Base-by-base conservation (phyloP, 2,113 vertebrate species). In the Camelus dromedarius region DNA sequence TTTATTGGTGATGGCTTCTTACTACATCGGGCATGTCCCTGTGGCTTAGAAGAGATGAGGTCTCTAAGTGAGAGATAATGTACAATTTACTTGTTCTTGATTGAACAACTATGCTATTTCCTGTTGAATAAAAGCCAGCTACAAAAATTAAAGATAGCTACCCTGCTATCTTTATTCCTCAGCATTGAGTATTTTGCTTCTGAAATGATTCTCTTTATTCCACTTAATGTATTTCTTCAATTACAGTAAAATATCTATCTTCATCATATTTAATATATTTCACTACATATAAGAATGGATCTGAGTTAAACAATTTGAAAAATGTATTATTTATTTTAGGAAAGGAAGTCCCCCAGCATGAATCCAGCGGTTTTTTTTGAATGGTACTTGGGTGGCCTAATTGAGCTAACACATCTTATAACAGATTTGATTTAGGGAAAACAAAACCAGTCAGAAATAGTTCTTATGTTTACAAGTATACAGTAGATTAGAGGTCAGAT, bases 171-270 rank as follows among this genome's bases (percentile, higher is more conserved):
- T 35, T 46, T 94, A 18, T 89, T 30, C 3, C 15, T 38, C 20
- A 76, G 42, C 4, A 66, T 0, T 85, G 56, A 79, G 30, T 8
- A 73, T 52, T 92, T 91, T 64, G 8, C 20, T 91, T 91, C 79
- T 85, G 15, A 80, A 83, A 95, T 92, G 20, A 79, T 56, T 79
- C 2, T 54, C 9, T 66, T 89, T 95, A 42, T 60, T 93, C 28
- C 12, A 72, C 28, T 52, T 76, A 35, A 52, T 64, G 3, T 3
- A 62, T 82, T 87, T 79, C 30, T 88, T 50, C 86, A 79, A 83
- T 77, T 62, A 32, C 3, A 66, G 12, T 8, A 60, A 67, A 86
- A 42, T 28, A 91, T 58, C 30, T 79, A 8, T 91, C 46, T 60
- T 73, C 14, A 42, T 54, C 77, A 19, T 50, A 52, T 73, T 75